phyloP scores from a whole-genome alignment of 1,140 invertebrate genomes.

The Paraescarpia echinospica region DNA sequence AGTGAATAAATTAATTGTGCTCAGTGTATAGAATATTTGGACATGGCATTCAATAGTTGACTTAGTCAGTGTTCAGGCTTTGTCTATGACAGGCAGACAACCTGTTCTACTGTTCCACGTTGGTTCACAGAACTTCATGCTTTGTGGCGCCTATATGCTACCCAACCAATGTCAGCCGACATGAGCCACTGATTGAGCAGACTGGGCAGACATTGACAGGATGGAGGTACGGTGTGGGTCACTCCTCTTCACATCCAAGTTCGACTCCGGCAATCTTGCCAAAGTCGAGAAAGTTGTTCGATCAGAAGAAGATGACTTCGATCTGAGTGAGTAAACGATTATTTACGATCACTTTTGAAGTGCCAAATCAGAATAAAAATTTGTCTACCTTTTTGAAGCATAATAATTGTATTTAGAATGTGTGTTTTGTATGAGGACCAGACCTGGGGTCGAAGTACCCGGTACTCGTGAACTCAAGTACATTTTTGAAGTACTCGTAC shows the following conservation, averaged over 20 bases:
- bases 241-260: conserved; percentile 59
- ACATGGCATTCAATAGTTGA: neutral
- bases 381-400: neutral
- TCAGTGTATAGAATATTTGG: neutral
- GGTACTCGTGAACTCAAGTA: too few species aligned
- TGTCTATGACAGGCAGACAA: neutral
- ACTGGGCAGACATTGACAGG: neutral
- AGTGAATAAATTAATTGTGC: neutral
- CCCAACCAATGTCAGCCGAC: neutral
- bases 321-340: neutral
- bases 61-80: neutral
- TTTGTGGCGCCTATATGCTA: neutral
- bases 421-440: too few species aligned
- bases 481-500: too few species aligned
- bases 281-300: conserved; percentile 67
- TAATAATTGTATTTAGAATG: neutral
- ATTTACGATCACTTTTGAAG: neutral
- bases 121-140: neutral
- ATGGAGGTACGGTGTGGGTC: conserved; percentile 48
- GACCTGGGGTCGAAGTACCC: too few species aligned
- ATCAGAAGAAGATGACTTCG: conserved; percentile 47
- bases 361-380: neutral
- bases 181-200: neutral
- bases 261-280: conserved; percentile 85
- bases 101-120: neutral